Evolutionary conservation across 2,113 vertebrate genomes (phyloP).

Genomic region (Pongo abelii): DNA sequence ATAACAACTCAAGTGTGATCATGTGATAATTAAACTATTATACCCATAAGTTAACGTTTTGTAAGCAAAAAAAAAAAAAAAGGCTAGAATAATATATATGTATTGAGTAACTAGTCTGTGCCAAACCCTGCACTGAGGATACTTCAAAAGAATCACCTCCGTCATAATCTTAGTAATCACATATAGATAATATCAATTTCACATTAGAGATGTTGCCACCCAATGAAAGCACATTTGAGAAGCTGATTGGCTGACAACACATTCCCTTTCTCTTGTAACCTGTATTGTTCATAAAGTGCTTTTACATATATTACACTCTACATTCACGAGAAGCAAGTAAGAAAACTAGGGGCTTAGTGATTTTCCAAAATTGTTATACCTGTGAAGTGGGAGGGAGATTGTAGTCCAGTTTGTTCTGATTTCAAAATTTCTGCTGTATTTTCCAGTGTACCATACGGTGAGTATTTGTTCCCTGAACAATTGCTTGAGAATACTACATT

Average conservation of each 20-base stretch:
- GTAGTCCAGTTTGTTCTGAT: neutral
- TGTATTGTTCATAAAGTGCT: neutral
- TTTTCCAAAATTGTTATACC: neutral
- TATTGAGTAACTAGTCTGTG: neutral
- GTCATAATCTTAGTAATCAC: neutral
- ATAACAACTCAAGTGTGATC: neutral
- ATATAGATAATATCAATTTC: neutral
- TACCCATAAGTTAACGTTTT: neutral
- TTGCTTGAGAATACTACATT: neutral
- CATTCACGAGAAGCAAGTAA: neutral
- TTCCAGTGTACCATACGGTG: neutral
- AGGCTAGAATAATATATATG: neutral
- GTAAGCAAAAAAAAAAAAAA: neutral
- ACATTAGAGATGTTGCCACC: neutral
- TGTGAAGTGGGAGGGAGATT: neutral
- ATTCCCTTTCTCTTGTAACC: neutral
- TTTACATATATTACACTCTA: neutral
- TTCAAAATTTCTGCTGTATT: neutral
- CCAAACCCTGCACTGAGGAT: neutral
- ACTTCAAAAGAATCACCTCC: neutral
- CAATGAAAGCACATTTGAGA: neutral
- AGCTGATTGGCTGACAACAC: neutral
- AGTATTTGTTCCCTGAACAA: conserved; percentile 12
- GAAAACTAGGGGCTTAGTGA: neutral
- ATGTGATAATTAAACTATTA: neutral